Conservation (phyloP, 2,113 vertebrate genomes). For the Azemiops feae region DNA sequence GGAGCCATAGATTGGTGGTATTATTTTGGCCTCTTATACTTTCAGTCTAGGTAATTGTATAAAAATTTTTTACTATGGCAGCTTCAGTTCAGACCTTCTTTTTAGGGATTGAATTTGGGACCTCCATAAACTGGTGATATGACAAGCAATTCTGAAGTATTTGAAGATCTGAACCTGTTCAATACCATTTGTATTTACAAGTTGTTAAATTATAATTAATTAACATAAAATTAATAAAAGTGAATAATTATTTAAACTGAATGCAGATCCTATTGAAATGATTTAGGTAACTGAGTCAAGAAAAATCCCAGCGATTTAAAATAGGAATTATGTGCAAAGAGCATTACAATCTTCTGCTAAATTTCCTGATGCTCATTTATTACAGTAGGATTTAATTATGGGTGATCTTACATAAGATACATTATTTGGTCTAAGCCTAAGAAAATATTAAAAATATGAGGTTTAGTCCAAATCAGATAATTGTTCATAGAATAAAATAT, state of each 20-base stretch:
- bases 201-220: not conserved
- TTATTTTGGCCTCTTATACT: not conserved
- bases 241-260: not conserved
- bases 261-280: not conserved
- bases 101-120: not conserved
- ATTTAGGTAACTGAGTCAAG: not conserved
- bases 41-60: not conserved
- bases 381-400: not conserved
- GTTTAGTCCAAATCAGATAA: conserved; percentile 8
- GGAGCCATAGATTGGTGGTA: not conserved
- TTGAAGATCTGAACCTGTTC: not conserved
- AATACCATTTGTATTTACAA: not conserved
- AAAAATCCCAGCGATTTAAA: not conserved
- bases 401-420: not conserved
- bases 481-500: not conserved
- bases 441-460: not conserved
- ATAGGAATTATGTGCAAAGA: not conserved
- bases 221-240: not conserved
- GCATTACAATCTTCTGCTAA: not conserved
- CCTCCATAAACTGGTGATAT: not conserved
- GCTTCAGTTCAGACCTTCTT: not conserved
- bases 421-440: not conserved
- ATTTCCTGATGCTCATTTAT: not conserved
- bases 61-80: not conserved
- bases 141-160: not conserved